Percentiles rank a stretch among this genome's conserved stretches.
Evolutionary conservation across 2,797 vertebrate species (phyloP).

Genomic region (Bradypus variegatus): DNA sequence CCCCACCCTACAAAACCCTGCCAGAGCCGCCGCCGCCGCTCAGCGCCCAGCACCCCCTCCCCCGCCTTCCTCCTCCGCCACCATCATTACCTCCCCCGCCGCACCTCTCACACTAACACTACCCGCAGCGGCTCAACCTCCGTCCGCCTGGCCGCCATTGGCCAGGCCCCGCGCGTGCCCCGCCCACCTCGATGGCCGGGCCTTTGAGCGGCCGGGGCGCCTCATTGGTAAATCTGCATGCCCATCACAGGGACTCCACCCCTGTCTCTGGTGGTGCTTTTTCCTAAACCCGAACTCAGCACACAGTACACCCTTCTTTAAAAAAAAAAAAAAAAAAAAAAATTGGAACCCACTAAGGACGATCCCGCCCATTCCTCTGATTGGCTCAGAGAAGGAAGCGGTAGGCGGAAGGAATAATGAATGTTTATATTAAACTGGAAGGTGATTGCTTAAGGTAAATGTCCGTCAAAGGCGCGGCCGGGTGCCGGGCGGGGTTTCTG

Average conservation of each 20-base stretch:
- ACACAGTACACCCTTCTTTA: neutral
- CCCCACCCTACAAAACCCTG: slow-evolving; percentile 43
- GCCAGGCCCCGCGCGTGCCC: slow-evolving; percentile 28
- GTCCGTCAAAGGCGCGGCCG: slow-evolving; percentile 20
- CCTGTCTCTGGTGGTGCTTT: neutral
- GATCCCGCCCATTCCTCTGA: slow-evolving; percentile 52
- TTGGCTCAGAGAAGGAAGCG: slow-evolving; percentile 34
- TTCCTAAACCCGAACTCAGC: neutral
- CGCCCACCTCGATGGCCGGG: slow-evolving; percentile 39
- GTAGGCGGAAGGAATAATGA: slow-evolving; percentile 29
- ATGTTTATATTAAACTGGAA: slow-evolving; percentile 51
- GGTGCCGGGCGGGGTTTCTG: neutral
- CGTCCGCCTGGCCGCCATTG: slow-evolving; percentile 59
- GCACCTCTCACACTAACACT: slow-evolving; percentile 68
- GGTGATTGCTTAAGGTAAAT: neutral
- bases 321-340: neutral
- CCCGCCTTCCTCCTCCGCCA: slow-evolving; percentile 62
- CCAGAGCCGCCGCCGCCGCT: slow-evolving; percentile 39
- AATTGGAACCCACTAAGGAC: neutral
- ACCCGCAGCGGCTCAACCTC: slow-evolving; percentile 48
- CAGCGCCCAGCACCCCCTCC: slow-evolving; percentile 56
- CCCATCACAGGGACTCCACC: neutral
- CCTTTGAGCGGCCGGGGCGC: fast-evolving
- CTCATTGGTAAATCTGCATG: slow-evolving; percentile 27
- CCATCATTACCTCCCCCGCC: slow-evolving; percentile 69